Evolutionary conservation across 2,113 vertebrate species (phyloP).

Genomic region (Stictonetta naevosa): DNA sequence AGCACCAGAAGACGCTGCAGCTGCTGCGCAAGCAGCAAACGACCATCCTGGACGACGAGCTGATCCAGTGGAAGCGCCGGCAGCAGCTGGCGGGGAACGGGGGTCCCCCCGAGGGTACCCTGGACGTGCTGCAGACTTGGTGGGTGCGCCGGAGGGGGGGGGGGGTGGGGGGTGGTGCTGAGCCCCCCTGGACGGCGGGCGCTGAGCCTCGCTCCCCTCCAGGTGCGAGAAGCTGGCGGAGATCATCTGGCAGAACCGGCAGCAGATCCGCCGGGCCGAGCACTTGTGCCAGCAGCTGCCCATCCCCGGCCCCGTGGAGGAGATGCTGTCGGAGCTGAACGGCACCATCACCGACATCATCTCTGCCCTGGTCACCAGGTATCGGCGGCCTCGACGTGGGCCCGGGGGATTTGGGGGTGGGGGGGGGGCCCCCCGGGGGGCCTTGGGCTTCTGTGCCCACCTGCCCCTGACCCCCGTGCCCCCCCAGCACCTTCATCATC

Average conservation of each 20-base stretch:
- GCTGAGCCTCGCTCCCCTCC: neutral
- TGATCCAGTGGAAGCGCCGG: slow-evolving; percentile 95
- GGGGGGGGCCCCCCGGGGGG: neutral
- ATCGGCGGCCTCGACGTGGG: neutral
- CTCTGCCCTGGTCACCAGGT: slow-evolving; percentile 97
- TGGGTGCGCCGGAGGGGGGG: slow-evolving; percentile 42
- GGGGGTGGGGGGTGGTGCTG: neutral
- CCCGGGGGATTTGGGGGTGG: too few species aligned
- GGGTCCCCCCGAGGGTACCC: slow-evolving; percentile 91
- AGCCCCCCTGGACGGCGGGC: fast-evolving
- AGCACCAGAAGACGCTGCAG: slow-evolving; percentile 96
- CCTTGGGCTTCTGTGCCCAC: neutral
- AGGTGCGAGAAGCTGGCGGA: slow-evolving; percentile 98
- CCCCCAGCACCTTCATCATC: slow-evolving; percentile 94
- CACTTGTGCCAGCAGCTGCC: slow-evolving; percentile 96
- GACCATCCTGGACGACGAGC: slow-evolving; percentile 93
- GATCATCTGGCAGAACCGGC: slow-evolving; percentile 97
- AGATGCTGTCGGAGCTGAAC: slow-evolving; percentile 92
- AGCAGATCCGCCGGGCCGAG: slow-evolving; percentile 94
- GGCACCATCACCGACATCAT: slow-evolving; percentile 96
- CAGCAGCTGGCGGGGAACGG: slow-evolving; percentile 97
- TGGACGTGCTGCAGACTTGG: slow-evolving; percentile 95
- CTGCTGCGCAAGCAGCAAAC: slow-evolving; percentile 96
- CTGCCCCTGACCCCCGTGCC: neutral
- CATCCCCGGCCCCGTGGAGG: slow-evolving; percentile 92